These are phyloP conservation scores for Glossophaga mutica DNA, from an alignment of 2,797 vertebrate genomes.

Conservation along the genomic window DNA sequence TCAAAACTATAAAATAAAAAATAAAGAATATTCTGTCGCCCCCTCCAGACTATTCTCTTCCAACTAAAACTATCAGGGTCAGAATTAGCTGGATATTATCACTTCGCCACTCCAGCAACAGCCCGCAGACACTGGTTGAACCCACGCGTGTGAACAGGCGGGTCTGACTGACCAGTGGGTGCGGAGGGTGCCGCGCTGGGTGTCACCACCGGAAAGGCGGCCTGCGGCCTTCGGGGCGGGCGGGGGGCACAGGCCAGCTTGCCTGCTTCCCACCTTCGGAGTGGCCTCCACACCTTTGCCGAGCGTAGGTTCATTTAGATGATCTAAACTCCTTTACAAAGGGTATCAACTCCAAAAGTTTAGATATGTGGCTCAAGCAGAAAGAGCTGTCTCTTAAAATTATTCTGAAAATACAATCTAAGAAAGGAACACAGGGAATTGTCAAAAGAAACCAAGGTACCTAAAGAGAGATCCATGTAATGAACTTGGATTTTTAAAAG, in stretches of 20 bases:
- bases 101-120: rapidly evolving
- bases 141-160: no score
- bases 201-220: not conserved
- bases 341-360: not conserved
- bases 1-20: not conserved
- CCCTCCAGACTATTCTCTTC: not conserved
- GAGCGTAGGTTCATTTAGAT: not conserved
- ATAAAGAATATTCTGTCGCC: not conserved
- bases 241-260: not conserved
- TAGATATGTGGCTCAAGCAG: not conserved
- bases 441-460: not conserved
- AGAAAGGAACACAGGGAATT: not conserved
- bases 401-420: not conserved
- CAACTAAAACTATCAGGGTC: not conserved
- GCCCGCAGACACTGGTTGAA: not conserved
- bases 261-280: not conserved
- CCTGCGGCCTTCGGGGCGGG: not conserved
- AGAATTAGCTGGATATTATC: not conserved
- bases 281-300: not conserved
- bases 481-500: slow-evolving; percentile 11
- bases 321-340: not conserved
- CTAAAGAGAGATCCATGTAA: not conserved
- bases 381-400: not conserved
- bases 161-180: not conserved
- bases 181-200: rapidly evolving